Percentiles rank a stretch among this genome's conserved stretches.
These are phyloP conservation scores for Cetoscarus ocellatus DNA, from an alignment of 2,797 vertebrate genomes.

Conservation along the genomic window DNA sequence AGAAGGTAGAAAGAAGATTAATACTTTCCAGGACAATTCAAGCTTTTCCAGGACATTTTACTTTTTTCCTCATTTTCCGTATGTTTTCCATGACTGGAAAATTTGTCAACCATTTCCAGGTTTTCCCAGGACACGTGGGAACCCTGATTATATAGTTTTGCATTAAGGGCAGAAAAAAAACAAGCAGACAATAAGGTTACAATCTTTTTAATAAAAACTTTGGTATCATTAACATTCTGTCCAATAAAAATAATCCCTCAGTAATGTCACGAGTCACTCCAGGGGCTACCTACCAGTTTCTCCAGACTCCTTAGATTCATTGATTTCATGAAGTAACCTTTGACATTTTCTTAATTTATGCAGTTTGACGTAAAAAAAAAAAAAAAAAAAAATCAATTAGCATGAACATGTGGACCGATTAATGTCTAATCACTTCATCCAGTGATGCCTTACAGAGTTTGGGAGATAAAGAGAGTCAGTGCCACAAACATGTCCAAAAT, in stretches of 20 bases:
- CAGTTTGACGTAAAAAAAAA: conserved; percentile 41
- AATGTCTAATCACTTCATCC: conserved; percentile 35
- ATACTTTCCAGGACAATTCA: too few relatives aligned
- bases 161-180: conserved; percentile 8
- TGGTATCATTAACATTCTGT: conserved; percentile 82
- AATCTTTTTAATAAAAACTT: conserved; percentile 86
- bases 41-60: too few relatives aligned
- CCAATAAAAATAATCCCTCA: conserved; percentile 66
- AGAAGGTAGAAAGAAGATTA: too few relatives aligned
- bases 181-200: conserved; percentile 50
- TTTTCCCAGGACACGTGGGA: too few relatives aligned
- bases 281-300: conserved; percentile 35
- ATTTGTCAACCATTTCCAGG: too few relatives aligned
- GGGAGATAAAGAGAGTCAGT: conserved; percentile 60
- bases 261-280: conserved; percentile 42
- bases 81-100: too few relatives aligned
- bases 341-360: conserved; percentile 12
- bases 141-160: too few relatives aligned
- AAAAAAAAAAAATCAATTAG: too few relatives aligned
- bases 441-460: conserved; percentile 11
- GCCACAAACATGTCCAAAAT: conserved; percentile 59
- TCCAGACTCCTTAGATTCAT: conserved; percentile 44
- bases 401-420: conserved; percentile 13
- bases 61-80: too few relatives aligned
- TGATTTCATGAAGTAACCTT: conserved; percentile 28